Evolutionary conservation across 2,888 invertebrate species (phyloP).

Genomic region (Hypena proboscidalis): DNA sequence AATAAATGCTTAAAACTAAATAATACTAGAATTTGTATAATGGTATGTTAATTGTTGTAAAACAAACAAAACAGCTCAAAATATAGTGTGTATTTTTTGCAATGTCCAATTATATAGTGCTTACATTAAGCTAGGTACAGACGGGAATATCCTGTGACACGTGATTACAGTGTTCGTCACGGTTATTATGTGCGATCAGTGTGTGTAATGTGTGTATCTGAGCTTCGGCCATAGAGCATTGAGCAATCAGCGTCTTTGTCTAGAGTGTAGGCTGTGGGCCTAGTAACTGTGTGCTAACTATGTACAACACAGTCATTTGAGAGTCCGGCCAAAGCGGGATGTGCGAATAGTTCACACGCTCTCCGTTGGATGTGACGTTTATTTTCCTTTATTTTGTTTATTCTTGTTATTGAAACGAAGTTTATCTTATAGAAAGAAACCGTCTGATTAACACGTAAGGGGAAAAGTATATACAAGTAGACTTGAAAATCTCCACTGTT

Average conservation of each 20-base stretch:
- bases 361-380: conserved; percentile 51
- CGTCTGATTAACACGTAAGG: too few species aligned
- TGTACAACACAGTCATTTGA: conserved; percentile 58
- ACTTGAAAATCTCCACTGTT: too few species aligned
- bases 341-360: conserved; percentile 67
- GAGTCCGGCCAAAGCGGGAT: conserved; percentile 56
- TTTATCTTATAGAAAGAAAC: too few species aligned
- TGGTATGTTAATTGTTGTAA: conserved; percentile 20
- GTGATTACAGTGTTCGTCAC: conserved; percentile 53
- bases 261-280: conserved; percentile 45
- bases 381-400: neutral
- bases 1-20: conserved; percentile 16
- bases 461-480: too few species aligned
- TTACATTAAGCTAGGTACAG: conserved; percentile 19
- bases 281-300: conserved; percentile 48
- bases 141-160: conserved; percentile 12
- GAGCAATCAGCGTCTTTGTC: conserved; percentile 56
- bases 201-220: conserved; percentile 45
- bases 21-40: conserved; percentile 34
- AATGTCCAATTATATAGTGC: conserved; percentile 27
- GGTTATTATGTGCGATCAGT: conserved; percentile 51
- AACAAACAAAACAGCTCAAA: conserved; percentile 9
- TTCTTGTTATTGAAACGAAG: too few species aligned
- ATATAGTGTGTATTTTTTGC: conserved; percentile 27
- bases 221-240: too few species aligned